Conservation (phyloP, 1,140 invertebrate genomes). For the Meloidogyne chitwoodi region DNA sequence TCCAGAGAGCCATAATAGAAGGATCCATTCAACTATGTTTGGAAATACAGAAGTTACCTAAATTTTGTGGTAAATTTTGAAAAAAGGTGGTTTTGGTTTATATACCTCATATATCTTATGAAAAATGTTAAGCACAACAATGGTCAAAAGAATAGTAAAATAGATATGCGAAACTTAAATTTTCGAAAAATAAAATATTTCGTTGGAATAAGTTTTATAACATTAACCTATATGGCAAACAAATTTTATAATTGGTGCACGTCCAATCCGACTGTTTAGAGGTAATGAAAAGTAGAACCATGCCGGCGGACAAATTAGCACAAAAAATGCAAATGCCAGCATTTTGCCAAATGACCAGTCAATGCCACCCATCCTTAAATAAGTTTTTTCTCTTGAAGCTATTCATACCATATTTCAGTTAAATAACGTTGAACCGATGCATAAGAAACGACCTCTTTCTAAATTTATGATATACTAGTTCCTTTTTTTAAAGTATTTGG, state of each 20-base stretch:
- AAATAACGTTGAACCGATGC: constrained; percentile 66
- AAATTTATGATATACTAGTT: constrained; percentile 12
- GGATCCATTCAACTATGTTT: constrained; percentile 90
- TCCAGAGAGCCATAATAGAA: constrained; percentile 90
- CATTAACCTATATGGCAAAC: constrained; percentile 22
- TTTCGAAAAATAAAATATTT: constrained; percentile 98
- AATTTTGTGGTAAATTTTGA: background rate
- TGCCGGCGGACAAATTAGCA: constrained; percentile 85
- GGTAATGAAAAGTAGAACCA: constrained; percentile 94
- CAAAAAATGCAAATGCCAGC: constrained; percentile 79
- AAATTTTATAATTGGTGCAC: constrained; percentile 9
- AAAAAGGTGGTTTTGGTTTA: background rate
- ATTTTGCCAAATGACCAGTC: constrained; percentile 93
- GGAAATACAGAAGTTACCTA: constrained; percentile 68
- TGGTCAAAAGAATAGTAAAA: constrained; percentile 81
- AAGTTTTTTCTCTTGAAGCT: background rate
- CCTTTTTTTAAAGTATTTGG: constrained; percentile 65
- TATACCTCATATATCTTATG: constrained; percentile 50
- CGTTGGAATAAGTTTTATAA: constrained; percentile 65
- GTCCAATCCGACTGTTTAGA: constrained; percentile 83
- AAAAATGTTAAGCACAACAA: constrained; percentile 58
- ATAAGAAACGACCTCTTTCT: constrained; percentile 60
- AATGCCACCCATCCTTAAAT: constrained; percentile 76
- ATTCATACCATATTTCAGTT: constrained; percentile 73
- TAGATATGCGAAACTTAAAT: constrained; percentile 86